Conservation (phyloP, 64 coral and sea anemone genomes). For the Actinia equina region DNA sequence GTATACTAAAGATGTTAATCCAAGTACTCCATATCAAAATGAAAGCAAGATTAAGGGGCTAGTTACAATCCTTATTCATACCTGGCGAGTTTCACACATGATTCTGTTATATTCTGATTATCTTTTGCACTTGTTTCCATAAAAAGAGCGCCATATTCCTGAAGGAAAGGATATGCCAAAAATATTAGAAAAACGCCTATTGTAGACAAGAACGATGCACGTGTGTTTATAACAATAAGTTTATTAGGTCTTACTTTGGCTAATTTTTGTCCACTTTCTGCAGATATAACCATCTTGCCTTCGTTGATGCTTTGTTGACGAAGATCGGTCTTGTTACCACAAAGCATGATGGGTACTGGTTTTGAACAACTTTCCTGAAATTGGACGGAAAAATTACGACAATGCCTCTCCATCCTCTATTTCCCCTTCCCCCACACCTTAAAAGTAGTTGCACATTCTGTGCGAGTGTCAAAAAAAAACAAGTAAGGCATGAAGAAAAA, state of each 20-base stretch:
- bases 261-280: slow-evolving; percentile 76
- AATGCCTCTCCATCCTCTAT: no score
- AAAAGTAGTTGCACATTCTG: no score
- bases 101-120: slow-evolving; percentile 67
- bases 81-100: slow-evolving; percentile 88
- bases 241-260: slow-evolving; percentile 55
- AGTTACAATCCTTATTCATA: not conserved
- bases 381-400: not conserved
- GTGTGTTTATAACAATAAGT: not conserved
- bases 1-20: no score
- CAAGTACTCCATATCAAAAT: no score
- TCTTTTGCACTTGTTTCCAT: slow-evolving; percentile 95
- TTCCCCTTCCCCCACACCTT: no score
- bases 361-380: slow-evolving; percentile 81
- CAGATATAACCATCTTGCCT: slow-evolving; percentile 71
- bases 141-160: slow-evolving; percentile 94
- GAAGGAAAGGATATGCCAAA: not conserved
- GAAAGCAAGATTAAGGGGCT: no score
- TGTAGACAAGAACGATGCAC: not conserved
- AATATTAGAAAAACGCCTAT: no score
- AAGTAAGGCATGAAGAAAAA: no score
- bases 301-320: slow-evolving; percentile 53
- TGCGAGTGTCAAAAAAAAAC: no score
- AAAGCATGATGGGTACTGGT: slow-evolving; percentile 93
- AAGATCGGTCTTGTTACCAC: slow-evolving; percentile 92